Base-by-base conservation (phyloP, 2,888 invertebrate species). In the Oeneis ivallda region DNA sequence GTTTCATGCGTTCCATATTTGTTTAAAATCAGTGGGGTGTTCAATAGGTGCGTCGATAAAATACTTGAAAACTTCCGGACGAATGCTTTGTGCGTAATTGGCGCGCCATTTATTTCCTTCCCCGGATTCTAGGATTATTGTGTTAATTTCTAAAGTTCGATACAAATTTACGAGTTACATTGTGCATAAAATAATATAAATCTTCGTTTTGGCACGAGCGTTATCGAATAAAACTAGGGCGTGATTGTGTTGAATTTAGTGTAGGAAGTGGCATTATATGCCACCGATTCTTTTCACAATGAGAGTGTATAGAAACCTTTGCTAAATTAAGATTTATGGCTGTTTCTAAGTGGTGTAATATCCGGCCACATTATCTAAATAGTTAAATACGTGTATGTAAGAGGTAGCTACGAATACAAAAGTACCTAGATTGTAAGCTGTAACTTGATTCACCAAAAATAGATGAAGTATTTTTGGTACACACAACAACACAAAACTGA, bases 31-130 rank as follows among this genome's bases (percentile, higher is more conserved):
- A 79, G 80, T 74, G 74, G 77, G 69, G 74, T 76, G 72, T 79
- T 83, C 80, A 84, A 87, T 81, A 82, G 83, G 80, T 78, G 76
- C 74, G 74, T 75, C 83, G 83, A 84, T 86, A 87, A 87, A 84
- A 83, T 86, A 82, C 85, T 87, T 77, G 78, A 87, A 84, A 82
- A 82, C 87, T 91, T 91, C 91, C 91, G 91, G 90, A 83, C 81
- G 82, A 84, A 68, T 82, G 86, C 82, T 74, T 79, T 78, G 75
- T 82, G 76, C 83, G 87, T 89, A 86, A 90, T 91, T 86, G 88
- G 82, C 82, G 78, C 77, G 81, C 86, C 85, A 87, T 90, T 89
- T 87, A 89, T 87, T 87, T 86, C 86, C 83, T 80, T 85, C 81
- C 78, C 79, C 76, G 71, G 82, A 84, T 84, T 81, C 77, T 79